phyloP scores from a whole-genome alignment of 2,113 vertebrate species.

The Bagarius yarrelli region DNA sequence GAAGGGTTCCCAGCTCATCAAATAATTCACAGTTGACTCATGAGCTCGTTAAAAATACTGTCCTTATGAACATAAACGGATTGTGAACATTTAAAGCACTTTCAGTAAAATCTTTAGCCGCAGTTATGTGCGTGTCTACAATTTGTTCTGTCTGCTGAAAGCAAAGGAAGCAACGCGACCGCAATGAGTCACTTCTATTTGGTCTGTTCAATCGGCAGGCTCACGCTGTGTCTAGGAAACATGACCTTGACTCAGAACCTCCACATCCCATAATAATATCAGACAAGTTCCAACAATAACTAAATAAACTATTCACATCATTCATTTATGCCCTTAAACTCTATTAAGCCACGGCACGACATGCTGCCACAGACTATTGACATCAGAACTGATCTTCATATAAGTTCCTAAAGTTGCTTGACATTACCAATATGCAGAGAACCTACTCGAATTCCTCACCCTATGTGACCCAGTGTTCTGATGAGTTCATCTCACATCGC shows the following conservation, averaged over 20 bases:
- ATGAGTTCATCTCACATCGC: not conserved
- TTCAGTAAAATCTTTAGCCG: not conserved
- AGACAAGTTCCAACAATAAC: slow-evolving; percentile 38
- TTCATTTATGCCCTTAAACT: slow-evolving; percentile 27
- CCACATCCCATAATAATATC: not conserved
- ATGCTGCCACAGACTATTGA: slow-evolving; percentile 12
- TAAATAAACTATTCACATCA: not conserved
- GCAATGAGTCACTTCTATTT: slow-evolving; percentile 31
- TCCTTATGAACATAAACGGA: not conserved
- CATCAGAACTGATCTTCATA: not conserved
- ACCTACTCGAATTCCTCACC: slow-evolving; percentile 26
- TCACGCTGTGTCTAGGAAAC: slow-evolving; percentile 29
- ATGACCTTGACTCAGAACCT: slow-evolving; percentile 1
- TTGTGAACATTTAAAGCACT: not conserved
- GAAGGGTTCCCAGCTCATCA: not conserved
- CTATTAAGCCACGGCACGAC: slow-evolving; percentile 2
- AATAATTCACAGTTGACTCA: not conserved
- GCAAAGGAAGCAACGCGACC: not conserved
- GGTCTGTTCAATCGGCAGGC: slow-evolving; percentile 25
- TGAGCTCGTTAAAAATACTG: not conserved
- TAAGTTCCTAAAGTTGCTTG: not conserved
- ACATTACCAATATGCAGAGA: not conserved
- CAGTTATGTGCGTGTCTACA: not conserved
- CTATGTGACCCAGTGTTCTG: not conserved
- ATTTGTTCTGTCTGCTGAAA: not conserved